Base-by-base conservation (phyloP, 2,888 invertebrate species). In the Sericinus montela region DNA sequence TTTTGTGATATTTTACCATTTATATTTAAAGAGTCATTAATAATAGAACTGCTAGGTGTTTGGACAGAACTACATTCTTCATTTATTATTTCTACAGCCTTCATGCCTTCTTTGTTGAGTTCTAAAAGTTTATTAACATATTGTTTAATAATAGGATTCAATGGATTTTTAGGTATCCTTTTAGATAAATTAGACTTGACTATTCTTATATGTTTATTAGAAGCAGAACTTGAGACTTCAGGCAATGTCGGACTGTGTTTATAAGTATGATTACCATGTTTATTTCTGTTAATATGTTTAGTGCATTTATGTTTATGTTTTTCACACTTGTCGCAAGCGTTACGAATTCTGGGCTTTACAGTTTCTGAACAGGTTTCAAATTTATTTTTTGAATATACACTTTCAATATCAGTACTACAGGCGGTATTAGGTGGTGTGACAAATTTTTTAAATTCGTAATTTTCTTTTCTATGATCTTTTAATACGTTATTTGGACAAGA, bases 1-100 rank as follows among this genome's bases (percentile, higher is more conserved):
- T 67, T 59, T 23, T 65, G 8, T 3, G 48, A 50, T n/a, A 59
- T 25, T 53, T 67, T 71, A 25, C 57, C 59, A 36, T 66, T 59
- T 10, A 70, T 53, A 61, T 89, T 89, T 29, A 63, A 67, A 9
- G 78, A 67, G 1, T 77, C 68, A 54, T 88, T 79, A 28, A 89
- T 72, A 44, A 89, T 72, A 0, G 89, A 89, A 58, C 87, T 89
- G 3, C 79, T 73, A 13, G 89, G 89, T 10, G 89, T 89, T n/a
- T 75, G 63, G 3, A 86, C 75, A 1, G 79, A 71, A 59, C 89
- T 89, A 52, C 89, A 87, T 45, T 87, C 82, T 65, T 85, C 82
- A 54, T 80, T 78, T 14, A 79, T 71, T 32, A 89, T 71, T 65
- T 87, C 75, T 40, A 88, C 64, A 6, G 82, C 82, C 65, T 78